Conservation (phyloP, 2,797 vertebrate genomes). For the Melanogrammus aeglefinus region DNA sequence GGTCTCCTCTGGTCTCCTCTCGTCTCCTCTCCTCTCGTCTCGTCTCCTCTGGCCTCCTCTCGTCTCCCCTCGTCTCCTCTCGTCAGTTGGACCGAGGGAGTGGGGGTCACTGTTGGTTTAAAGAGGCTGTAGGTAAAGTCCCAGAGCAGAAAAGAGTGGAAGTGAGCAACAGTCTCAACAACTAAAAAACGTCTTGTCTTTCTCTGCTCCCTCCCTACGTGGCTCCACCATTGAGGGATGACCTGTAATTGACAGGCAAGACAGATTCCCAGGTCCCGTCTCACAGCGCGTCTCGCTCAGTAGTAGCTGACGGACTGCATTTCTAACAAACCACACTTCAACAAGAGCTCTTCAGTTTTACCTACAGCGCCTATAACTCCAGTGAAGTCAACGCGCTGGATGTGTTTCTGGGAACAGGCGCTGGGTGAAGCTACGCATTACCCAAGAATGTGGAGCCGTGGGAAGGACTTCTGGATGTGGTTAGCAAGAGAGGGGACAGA, state of each 20-base stretch:
- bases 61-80: too few relatives aligned
- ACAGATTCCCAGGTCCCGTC: too few relatives aligned
- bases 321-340: too few relatives aligned
- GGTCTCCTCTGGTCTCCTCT: too few relatives aligned
- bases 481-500: neutral
- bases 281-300: neutral
- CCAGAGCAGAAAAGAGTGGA: neutral
- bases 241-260: too few relatives aligned
- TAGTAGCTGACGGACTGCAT: neutral
- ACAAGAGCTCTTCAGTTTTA: neutral
- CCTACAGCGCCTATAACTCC: neutral
- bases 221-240: too few relatives aligned
- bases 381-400: neutral
- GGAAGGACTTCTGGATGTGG: neutral
- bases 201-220: neutral
- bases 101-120: neutral
- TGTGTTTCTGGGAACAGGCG: constrained; percentile 5
- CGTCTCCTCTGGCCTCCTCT: too few relatives aligned
- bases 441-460: neutral
- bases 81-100: neutral
- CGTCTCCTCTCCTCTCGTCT: too few relatives aligned
- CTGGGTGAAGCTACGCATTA: neutral
- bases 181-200: neutral
- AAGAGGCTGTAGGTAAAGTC: too few relatives aligned
- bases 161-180: neutral